Evolutionary conservation across 2,888 invertebrate species (phyloP).

Genomic region (Cheilosia grossa): DNA sequence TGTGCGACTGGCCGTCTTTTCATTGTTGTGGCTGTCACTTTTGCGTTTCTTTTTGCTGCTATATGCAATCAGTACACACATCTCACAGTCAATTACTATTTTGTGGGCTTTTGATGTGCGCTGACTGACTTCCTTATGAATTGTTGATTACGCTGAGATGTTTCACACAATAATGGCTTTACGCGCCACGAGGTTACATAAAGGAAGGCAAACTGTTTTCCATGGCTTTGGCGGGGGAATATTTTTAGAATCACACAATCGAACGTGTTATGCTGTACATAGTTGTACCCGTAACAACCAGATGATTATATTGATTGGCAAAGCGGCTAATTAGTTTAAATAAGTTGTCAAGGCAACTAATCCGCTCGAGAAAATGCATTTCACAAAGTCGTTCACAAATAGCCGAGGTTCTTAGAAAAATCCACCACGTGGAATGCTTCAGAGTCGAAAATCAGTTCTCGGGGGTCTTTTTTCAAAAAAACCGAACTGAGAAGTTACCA

Average conservation of each 20-base stretch:
- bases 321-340: slow-evolving; percentile 46
- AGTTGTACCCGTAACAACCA: slow-evolving; percentile 7
- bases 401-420: too few relatives aligned
- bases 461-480: too few relatives aligned
- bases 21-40: slow-evolving; percentile 36
- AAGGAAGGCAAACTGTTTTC: slow-evolving; percentile 46
- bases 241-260: slow-evolving; percentile 46
- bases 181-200: slow-evolving; percentile 34
- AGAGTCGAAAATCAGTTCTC: too few relatives aligned
- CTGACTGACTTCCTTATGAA: slow-evolving; percentile 72
- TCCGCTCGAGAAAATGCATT: too few relatives aligned
- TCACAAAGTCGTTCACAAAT: too few relatives aligned
- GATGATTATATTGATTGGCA: slow-evolving; percentile 39
- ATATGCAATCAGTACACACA: slow-evolving; percentile 49
- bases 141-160: slow-evolving; percentile 64
- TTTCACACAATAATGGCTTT: slow-evolving; percentile 23
- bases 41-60: slow-evolving; percentile 14
- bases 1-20: slow-evolving; percentile 18
- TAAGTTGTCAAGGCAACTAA: not conserved
- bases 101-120: slow-evolving; percentile 67
- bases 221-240: not conserved
- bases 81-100: slow-evolving; percentile 50
- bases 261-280: slow-evolving; percentile 18
- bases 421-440: too few relatives aligned
- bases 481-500: too few relatives aligned